phyloP scores from a whole-genome alignment of 2,888 invertebrate species.

The Alsophila aescularia region DNA sequence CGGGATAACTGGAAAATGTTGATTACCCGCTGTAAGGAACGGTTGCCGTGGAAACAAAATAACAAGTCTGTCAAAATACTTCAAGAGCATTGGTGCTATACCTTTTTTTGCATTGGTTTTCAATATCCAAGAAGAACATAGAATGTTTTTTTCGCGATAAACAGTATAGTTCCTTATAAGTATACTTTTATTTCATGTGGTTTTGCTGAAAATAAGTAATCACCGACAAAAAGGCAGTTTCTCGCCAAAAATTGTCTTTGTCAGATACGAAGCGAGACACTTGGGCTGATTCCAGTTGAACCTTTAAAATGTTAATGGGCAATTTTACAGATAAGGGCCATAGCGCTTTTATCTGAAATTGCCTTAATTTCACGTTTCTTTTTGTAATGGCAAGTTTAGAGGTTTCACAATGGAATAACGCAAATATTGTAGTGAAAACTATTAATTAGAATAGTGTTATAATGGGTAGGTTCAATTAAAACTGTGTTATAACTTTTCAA shows the following conservation, averaged over 20 bases:
- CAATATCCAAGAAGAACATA: no score
- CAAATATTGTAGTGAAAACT: background rate
- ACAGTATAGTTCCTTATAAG: no score
- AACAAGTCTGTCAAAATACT: no score
- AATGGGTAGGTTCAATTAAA: background rate
- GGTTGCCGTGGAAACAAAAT: no score
- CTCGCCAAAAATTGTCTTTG: background rate
- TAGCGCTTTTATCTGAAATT: conserved; percentile 23
- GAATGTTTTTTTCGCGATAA: no score
- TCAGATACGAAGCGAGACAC: background rate
- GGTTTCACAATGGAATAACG: background rate
- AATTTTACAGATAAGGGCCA: conserved; percentile 22
- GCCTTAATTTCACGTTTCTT: conserved; percentile 11
- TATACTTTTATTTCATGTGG: no score
- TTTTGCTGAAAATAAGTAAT: no score
- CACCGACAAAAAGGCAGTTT: background rate
- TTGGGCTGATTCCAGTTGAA: conserved; percentile 21
- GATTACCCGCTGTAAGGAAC: no score
- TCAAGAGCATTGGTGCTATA: no score
- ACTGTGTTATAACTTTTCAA: no score
- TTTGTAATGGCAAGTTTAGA: conserved; percentile 3
- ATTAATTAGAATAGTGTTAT: background rate
- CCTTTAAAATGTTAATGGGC: conserved; percentile 26
- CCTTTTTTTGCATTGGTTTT: no score
- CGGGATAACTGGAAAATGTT: no score